phyloP scores from a whole-genome alignment of 2,113 vertebrate genomes.

The Onychostruthus taczanowskii region DNA sequence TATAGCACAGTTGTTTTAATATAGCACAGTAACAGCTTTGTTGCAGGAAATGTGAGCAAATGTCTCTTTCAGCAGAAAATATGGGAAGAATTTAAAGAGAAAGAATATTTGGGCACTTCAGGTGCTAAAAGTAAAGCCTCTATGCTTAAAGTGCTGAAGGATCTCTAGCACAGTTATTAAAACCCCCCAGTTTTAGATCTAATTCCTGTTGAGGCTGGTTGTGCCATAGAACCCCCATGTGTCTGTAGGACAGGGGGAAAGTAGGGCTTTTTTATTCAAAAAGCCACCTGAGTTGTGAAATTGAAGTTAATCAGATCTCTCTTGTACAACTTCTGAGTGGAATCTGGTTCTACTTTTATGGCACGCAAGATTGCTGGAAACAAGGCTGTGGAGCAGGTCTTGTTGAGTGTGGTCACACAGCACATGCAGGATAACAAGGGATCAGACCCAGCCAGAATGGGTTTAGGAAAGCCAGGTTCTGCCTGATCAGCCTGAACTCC shows the following conservation, averaged over 20 bases:
- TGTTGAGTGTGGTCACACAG: neutral
- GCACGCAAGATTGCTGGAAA: neutral
- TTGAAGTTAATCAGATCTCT: neutral
- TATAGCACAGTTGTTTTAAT: conserved; percentile 2
- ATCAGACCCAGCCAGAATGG: neutral
- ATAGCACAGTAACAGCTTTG: conserved; percentile 12
- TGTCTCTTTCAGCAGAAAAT: conserved; percentile 25
- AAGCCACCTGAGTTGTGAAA: neutral
- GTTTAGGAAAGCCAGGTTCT: neutral
- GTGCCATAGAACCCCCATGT: neutral
- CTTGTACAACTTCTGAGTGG: neutral
- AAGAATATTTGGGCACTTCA: neutral
- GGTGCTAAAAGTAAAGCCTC: neutral
- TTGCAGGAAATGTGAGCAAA: conserved; percentile 47
- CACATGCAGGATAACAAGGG: neutral
- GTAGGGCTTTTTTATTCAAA: neutral
- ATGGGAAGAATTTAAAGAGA: conserved; percentile 40
- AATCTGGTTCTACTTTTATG: neutral
- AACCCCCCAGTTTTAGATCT: neutral
- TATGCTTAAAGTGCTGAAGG: neutral
- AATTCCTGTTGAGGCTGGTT: neutral
- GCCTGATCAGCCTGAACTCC: neutral
- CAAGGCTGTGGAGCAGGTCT: neutral
- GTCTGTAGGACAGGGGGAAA: neutral
- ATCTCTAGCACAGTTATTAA: neutral